phyloP scores from a whole-genome alignment of 2,797 vertebrate genomes.

The Diplodus puntazzo region DNA sequence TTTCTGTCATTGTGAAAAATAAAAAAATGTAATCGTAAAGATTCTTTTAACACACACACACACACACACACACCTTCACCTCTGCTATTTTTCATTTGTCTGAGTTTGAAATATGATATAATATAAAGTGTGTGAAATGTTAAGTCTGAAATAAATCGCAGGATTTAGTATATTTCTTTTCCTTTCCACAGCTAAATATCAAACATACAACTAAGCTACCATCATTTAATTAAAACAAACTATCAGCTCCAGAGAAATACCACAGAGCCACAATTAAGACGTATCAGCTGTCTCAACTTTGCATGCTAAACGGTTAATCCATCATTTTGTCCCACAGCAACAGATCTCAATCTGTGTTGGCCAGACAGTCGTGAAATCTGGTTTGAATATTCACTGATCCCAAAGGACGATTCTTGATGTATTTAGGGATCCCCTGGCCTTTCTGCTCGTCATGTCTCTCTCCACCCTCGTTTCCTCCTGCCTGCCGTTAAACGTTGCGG shows the following conservation, averaged over 20 bases:
- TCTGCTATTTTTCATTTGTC: too few relatives aligned
- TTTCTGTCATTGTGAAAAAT: too few relatives aligned
- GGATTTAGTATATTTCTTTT: not conserved
- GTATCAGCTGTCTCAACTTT: not conserved
- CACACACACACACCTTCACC: too few relatives aligned
- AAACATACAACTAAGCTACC: not conserved
- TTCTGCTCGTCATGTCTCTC: too few relatives aligned
- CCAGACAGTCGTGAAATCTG: not conserved
- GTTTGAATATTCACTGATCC: not conserved
- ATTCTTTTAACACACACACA: too few relatives aligned
- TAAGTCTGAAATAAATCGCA: too few relatives aligned
- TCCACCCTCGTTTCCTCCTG: not conserved
- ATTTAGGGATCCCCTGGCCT: not conserved
- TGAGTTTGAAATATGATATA: too few relatives aligned
- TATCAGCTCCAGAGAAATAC: not conserved
- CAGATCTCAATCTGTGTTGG: not conserved
- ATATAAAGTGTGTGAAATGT: too few relatives aligned
- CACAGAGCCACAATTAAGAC: not conserved
- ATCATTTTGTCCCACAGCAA: slow-evolving; percentile 8
- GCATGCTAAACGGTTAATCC: not conserved
- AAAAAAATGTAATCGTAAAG: too few relatives aligned
- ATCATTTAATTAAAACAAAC: not conserved
- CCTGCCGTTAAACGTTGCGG: not conserved
- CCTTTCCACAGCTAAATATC: too few relatives aligned
- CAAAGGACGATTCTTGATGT: not conserved